A percentile compares a stretch with the other conserved stretches of the same genome.
Conservation (phyloP, 2,113 vertebrate genomes). For the Antechinus stuartii region DNA sequence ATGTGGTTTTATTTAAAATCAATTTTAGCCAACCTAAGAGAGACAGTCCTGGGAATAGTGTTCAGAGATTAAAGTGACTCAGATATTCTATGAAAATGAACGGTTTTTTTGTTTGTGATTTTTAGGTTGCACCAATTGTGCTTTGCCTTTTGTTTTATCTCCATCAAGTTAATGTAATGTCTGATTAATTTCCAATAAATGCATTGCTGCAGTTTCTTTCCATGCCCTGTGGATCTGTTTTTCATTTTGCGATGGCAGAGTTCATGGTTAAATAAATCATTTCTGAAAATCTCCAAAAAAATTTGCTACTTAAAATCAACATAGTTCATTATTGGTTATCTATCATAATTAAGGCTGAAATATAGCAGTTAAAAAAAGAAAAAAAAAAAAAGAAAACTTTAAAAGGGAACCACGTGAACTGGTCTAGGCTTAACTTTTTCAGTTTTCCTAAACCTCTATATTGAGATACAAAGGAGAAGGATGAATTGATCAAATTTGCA, state of each 20-base stretch:
- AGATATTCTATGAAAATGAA: constrained; percentile 65
- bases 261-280: background rate
- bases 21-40: constrained; percentile 62
- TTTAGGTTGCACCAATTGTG: constrained; percentile 67
- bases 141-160: constrained; percentile 74
- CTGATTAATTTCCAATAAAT: constrained; percentile 86
- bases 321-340: constrained; percentile 1
- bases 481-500: background rate
- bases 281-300: constrained; percentile 34
- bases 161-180: constrained; percentile 77
- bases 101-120: constrained; percentile 67
- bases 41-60: constrained; percentile 54
- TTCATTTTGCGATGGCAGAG: constrained; percentile 22
- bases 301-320: constrained; percentile 25
- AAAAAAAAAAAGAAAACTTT: constrained; percentile 26
- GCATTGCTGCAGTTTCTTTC: constrained; percentile 79
- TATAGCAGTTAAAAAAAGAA: background rate
- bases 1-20: constrained; percentile 62
- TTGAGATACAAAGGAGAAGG: constrained; percentile 7
- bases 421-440: background rate
- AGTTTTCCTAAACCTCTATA: constrained; percentile 15
- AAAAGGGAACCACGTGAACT: constrained; percentile 2
- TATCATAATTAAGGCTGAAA: background rate
- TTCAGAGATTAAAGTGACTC: constrained; percentile 70
- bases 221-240: constrained; percentile 64